Conservation (phyloP, 2,113 vertebrate genomes). For the Tretioscincus oriximinensis region DNA sequence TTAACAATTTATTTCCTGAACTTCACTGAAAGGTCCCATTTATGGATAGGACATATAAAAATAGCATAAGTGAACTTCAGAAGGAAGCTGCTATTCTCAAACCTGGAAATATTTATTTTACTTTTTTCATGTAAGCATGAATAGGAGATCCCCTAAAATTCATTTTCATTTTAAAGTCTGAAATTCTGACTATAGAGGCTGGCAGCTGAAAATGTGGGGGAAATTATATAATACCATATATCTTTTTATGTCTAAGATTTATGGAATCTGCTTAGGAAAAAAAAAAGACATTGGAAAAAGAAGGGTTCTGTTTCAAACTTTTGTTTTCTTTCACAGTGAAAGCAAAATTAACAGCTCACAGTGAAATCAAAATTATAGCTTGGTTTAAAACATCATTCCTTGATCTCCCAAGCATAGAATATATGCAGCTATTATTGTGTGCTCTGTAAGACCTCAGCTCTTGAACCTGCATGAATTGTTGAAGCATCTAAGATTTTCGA, state of each 20-base stretch:
- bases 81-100: not conserved
- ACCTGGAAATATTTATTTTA: not conserved
- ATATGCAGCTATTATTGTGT: slow-evolving; percentile 1
- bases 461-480: slow-evolving; percentile 21
- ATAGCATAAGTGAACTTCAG: not conserved
- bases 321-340: slow-evolving; percentile 1
- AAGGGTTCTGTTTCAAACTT: not conserved
- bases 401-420: slow-evolving; percentile 8
- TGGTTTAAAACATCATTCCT: slow-evolving; percentile 6
- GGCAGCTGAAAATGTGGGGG: not conserved
- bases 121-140: not conserved
- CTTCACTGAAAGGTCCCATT: not conserved
- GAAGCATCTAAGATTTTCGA: slow-evolving; percentile 12
- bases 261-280: not conserved
- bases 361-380: slow-evolving; percentile 11
- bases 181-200: not conserved
- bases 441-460: slow-evolving; percentile 6
- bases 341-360: slow-evolving; percentile 5
- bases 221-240: not conserved
- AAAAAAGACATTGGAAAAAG: not conserved
- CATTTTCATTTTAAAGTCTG: not conserved
- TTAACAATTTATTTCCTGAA: no score
- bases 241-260: not conserved
- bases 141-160: not conserved
- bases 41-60: not conserved